A percentile compares a stretch with the other conserved stretches of the same genome.
Conservation (phyloP, 1,140 invertebrate species). For the Platyscapa corneri region DNA sequence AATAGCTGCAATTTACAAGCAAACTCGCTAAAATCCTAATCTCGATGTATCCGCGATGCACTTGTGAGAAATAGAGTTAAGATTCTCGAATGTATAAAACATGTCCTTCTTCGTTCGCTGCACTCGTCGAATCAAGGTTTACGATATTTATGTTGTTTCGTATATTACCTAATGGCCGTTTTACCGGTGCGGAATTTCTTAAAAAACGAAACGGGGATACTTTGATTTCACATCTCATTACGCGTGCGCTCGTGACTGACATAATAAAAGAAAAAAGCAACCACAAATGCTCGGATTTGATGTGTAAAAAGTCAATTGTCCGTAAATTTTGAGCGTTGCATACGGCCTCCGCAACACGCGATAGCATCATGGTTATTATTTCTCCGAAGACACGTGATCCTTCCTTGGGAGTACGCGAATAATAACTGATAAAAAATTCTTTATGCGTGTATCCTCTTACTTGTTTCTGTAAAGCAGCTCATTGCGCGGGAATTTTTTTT, state of each 20-base stretch:
- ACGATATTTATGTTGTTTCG: background rate
- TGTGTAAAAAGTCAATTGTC: background rate
- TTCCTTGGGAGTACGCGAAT: background rate
- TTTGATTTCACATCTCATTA: background rate
- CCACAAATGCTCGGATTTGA: background rate
- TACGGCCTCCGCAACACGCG: background rate
- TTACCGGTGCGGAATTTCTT: background rate
- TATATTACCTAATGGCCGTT: background rate
- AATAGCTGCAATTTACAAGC: too few species aligned
- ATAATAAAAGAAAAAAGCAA: too few species aligned
- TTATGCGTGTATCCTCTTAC: background rate
- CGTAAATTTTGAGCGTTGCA: background rate
- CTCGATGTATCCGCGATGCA: too few species aligned
- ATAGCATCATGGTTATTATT: background rate
- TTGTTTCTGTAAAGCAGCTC: background rate
- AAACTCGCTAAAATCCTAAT: too few species aligned
- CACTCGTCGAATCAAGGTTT: too few species aligned
- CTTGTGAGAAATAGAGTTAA: too few species aligned
- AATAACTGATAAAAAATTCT: slow-evolving; percentile 29
- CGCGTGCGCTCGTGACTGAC: background rate
- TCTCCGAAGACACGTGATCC: slow-evolving; percentile 15
- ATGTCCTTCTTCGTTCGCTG: too few species aligned
- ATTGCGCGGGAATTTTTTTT: background rate
- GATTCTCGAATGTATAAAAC: too few species aligned
- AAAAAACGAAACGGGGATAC: background rate